Evolutionary conservation across 2,797 vertebrate species (phyloP).

Genomic region (Sebastes jordani): DNA sequence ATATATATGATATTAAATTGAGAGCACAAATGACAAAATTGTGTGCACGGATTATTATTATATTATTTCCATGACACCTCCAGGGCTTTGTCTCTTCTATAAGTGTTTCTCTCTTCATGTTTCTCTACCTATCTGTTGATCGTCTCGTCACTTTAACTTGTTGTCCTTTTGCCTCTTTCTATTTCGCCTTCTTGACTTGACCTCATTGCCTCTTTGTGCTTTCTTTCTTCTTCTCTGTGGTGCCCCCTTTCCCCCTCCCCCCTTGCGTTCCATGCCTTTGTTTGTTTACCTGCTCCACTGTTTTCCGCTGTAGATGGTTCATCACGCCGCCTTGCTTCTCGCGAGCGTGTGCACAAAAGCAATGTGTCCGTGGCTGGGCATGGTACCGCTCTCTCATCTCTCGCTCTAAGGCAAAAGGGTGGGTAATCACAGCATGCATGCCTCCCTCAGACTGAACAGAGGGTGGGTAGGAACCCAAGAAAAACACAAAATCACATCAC

Average conservation of each 20-base stretch:
- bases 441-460: slow-evolving; percentile 72
- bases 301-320: slow-evolving; percentile 96
- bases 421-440: slow-evolving; percentile 89
- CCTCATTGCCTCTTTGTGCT: slow-evolving; percentile 72
- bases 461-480: slow-evolving; percentile 50
- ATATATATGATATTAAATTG: not conserved
- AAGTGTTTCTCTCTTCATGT: slow-evolving; percentile 21
- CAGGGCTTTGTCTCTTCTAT: slow-evolving; percentile 2
- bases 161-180: slow-evolving; percentile 29
- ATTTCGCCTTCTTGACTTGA: slow-evolving; percentile 53
- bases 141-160: slow-evolving; percentile 2
- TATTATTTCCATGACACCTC: not conserved
- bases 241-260: slow-evolving; percentile 45
- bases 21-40: not conserved
- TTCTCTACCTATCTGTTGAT: slow-evolving; percentile 12
- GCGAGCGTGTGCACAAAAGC: slow-evolving; percentile 95
- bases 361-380: slow-evolving; percentile 88
- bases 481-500: not conserved
- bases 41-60: not conserved
- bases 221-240: slow-evolving; percentile 83
- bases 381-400: slow-evolving; percentile 95
- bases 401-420: slow-evolving; percentile 98
- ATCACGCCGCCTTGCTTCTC: slow-evolving; percentile 96
- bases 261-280: slow-evolving; percentile 87
- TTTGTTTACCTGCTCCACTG: slow-evolving; percentile 93